Evolutionary conservation across 2,113 vertebrate species (phyloP).

Genomic region (Thunnus maccoyii): DNA sequence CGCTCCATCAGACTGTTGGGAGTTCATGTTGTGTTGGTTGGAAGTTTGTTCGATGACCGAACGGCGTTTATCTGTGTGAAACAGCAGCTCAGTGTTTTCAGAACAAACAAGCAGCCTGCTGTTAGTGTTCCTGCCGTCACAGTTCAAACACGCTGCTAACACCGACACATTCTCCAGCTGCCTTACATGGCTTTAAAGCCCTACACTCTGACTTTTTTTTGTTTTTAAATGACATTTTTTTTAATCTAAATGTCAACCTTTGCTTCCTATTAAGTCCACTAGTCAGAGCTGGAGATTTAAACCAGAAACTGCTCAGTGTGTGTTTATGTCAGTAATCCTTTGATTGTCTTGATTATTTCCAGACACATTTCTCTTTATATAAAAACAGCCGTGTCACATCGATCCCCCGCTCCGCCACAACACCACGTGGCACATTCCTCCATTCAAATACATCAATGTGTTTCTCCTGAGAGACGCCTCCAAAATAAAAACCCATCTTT

Average conservation of each 20-base stretch:
- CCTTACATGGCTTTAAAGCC: neutral
- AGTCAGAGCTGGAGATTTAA: neutral
- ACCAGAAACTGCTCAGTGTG: neutral
- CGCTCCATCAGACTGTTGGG: neutral
- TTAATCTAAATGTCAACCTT: neutral
- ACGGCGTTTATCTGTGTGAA: neutral
- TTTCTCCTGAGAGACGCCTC: no score
- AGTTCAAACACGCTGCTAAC: neutral
- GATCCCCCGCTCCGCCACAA: no score
- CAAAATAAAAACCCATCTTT: no score
- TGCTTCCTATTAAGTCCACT: neutral
- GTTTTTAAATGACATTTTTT: neutral
- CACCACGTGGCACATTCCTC: neutral
- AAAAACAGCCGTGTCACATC: neutral
- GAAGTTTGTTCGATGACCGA: neutral
- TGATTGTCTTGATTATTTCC: neutral
- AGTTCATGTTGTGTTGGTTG: neutral
- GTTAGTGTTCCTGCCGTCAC: conserved; percentile 18
- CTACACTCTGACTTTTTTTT: neutral
- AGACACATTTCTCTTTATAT: neutral
- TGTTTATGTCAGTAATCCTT: neutral
- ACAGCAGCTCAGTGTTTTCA: conserved; percentile 12
- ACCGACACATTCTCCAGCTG: neutral
- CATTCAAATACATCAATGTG: neutral
- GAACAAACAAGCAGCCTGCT: conserved; percentile 11